These are phyloP conservation scores for Andrena flavipes DNA, from an alignment of 2,888 invertebrate genomes.

Conservation along the genomic window DNA sequence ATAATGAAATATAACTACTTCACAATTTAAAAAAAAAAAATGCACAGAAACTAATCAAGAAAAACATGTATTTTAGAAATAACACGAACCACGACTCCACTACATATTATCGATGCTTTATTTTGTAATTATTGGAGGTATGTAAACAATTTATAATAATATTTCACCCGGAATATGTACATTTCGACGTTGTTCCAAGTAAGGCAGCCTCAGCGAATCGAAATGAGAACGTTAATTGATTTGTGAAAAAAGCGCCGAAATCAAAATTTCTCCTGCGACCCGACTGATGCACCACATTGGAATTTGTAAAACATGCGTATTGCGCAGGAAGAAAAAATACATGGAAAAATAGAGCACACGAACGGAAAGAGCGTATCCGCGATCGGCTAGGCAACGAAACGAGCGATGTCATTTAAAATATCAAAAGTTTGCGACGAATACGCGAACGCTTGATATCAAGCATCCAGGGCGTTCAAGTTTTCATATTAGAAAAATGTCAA, in stretches of 20 bases:
- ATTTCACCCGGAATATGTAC: conserved; percentile 5
- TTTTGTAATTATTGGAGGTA: conserved; percentile 33
- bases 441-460: conserved; percentile 51
- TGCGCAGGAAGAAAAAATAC: conserved; percentile 54
- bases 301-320: conserved; percentile 61
- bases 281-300: conserved; percentile 59
- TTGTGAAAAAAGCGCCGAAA: conserved; percentile 71
- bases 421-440: conserved; percentile 60
- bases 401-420: conserved; percentile 64
- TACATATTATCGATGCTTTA: conserved; percentile 36
- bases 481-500: conserved; percentile 52
- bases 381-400: conserved; percentile 29
- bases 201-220: conserved; percentile 19
- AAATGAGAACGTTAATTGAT: conserved; percentile 58
- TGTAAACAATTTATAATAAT: conserved; percentile 41
- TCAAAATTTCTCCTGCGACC: conserved; percentile 64
- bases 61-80: conserved; percentile 23
- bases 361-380: conserved; percentile 27
- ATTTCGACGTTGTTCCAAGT: conserved; percentile 17
- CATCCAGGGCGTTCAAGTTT: conserved; percentile 64
- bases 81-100: conserved; percentile 24
- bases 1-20: conserved; percentile 3
- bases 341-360: conserved; percentile 47
- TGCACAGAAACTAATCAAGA: conserved; percentile 14
- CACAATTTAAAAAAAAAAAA: conserved; percentile 31